A percentile compares a stretch with the other conserved stretches of the same genome.
phyloP scores from a whole-genome alignment of 2,113 vertebrate genomes.

The Spea bombifrons region DNA sequence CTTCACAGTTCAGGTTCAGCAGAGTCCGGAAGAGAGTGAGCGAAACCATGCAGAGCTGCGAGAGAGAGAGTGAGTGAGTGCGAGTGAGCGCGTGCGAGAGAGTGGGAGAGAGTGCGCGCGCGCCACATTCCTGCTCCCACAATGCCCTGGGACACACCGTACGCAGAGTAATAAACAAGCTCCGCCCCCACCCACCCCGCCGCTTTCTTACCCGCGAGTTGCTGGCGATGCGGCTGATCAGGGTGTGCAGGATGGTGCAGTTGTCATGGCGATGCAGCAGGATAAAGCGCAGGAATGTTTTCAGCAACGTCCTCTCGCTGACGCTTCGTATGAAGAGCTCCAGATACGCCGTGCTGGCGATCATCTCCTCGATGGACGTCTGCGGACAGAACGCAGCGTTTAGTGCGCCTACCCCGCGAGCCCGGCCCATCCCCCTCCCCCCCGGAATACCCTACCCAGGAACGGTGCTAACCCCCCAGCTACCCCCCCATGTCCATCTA shows the following conservation, averaged over 20 bases:
- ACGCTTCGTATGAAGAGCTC: slow-evolving; percentile 93
- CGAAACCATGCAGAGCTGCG: slow-evolving; percentile 94
- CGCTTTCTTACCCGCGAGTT: slow-evolving; percentile 80
- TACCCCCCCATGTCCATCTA: neutral
- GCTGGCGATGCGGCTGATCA: slow-evolving; percentile 89
- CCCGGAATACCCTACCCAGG: no score
- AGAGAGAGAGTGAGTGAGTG: neutral
- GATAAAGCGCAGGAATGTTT: slow-evolving; percentile 91
- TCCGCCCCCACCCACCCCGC: no score
- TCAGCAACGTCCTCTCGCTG: slow-evolving; percentile 84
- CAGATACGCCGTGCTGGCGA: slow-evolving; percentile 93
- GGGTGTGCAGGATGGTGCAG: slow-evolving; percentile 88
- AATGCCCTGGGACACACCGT: neutral
- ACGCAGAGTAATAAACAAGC: no score
- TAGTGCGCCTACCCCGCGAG: neutral
- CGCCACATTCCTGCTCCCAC: neutral
- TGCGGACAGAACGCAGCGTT: slow-evolving; percentile 46
- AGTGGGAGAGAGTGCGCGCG: no score
- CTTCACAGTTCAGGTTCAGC: slow-evolving; percentile 91
- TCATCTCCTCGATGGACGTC: slow-evolving; percentile 95
- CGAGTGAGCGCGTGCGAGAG: no score
- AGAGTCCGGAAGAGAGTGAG: slow-evolving; percentile 93
- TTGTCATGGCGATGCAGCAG: slow-evolving; percentile 89
- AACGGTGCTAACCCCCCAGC: no score
- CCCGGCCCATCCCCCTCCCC: no score